Percentiles rank a stretch among this genome's conserved stretches.
Conservation (phyloP, 2,113 vertebrate genomes). For the Stercorarius parasiticus region DNA sequence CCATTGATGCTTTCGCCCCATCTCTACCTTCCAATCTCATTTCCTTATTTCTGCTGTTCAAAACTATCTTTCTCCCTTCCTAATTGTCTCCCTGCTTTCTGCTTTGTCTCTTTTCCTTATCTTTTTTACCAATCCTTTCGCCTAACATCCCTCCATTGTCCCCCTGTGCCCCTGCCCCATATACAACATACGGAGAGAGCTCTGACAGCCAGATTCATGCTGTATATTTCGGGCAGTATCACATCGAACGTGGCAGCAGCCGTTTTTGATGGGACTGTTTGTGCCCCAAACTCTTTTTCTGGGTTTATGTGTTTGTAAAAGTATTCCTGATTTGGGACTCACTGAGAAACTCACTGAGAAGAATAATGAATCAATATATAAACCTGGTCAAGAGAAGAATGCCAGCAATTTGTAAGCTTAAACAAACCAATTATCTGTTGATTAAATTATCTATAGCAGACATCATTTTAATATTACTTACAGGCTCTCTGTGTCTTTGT, state of each 20-base stretch:
- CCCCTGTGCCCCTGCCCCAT: not conserved
- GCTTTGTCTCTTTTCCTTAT: not conserved
- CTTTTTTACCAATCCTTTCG: not conserved
- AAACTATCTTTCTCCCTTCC: not conserved
- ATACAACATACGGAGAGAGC: rapidly evolving
- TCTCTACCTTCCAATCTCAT: not conserved
- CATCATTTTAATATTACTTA: not conserved
- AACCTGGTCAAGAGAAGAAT: not conserved
- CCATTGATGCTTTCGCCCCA: not conserved
- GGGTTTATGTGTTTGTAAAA: not conserved
- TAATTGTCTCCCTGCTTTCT: not conserved
- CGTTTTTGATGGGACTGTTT: not conserved
- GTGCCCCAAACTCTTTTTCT: not conserved
- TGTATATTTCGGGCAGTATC: not conserved
- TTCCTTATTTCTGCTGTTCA: not conserved
- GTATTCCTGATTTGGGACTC: rapidly evolving
- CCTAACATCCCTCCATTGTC: not conserved
- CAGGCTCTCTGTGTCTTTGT: not conserved
- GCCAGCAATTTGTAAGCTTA: not conserved
- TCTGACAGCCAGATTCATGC: not conserved
- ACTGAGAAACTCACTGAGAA: not conserved
- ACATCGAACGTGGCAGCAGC: not conserved
- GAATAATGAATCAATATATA: not conserved
- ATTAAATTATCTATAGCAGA: not conserved
- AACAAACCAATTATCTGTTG: not conserved